phyloP scores from a whole-genome alignment of 2,888 invertebrate genomes.

The Anarsia innoxiella region DNA sequence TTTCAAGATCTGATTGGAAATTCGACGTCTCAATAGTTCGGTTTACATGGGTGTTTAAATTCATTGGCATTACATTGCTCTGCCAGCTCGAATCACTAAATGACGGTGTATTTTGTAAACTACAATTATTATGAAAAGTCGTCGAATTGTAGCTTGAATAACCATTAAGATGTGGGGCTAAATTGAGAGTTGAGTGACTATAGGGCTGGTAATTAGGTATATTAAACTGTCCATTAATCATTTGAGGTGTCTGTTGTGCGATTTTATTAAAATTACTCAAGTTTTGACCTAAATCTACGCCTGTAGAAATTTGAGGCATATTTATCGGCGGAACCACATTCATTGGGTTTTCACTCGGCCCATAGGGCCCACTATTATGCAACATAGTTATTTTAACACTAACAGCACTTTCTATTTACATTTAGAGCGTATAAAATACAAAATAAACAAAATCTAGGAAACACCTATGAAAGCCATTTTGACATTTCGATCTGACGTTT shows the following conservation, averaged over 20 bases:
- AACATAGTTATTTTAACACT: constrained; percentile 38
- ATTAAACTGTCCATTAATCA: constrained; percentile 33
- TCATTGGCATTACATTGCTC: constrained; percentile 44
- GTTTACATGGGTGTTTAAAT: constrained; percentile 41
- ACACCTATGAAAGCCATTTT: constrained; percentile 48
- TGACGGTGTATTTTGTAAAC: no score
- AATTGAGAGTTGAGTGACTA: constrained; percentile 30
- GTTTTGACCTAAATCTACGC: constrained; percentile 40
- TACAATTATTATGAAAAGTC: no score
- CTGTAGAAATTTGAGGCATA: constrained; percentile 36
- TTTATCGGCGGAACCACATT: constrained; percentile 46
- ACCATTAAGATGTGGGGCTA: constrained; percentile 35
- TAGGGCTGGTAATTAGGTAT: constrained; percentile 40
- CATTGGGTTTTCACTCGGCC: constrained; percentile 46
- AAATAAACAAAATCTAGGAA: constrained; percentile 40
- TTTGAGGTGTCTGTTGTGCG: constrained; percentile 32
- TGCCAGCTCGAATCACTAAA: constrained; percentile 34
- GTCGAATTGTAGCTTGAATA: no score
- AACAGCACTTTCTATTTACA: constrained; percentile 9
- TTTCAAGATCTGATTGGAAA: no score
- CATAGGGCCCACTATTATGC: constrained; percentile 56
- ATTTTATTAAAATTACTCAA: constrained; percentile 47
- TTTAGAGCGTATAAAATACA: constrained; percentile 27
- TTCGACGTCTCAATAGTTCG: no score
- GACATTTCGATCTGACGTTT: constrained; percentile 25